phyloP scores from a whole-genome alignment of 1,140 invertebrate species.

The Trichonephila inaurata region DNA sequence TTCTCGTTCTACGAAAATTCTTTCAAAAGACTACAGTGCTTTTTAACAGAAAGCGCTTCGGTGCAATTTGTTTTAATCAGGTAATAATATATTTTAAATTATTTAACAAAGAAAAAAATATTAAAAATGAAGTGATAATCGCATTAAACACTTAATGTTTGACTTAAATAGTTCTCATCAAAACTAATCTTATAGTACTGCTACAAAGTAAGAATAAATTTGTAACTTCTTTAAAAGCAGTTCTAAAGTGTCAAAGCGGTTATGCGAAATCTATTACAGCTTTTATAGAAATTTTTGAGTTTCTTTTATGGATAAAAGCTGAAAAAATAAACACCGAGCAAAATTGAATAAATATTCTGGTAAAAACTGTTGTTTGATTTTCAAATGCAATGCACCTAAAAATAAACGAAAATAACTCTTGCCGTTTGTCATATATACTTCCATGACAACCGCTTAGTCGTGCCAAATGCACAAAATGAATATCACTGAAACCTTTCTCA shows the following conservation, averaged over 20 bases:
- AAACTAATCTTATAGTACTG: too few relatives aligned
- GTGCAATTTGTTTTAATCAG: too few relatives aligned
- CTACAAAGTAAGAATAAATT: too few relatives aligned
- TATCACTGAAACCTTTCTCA: not conserved
- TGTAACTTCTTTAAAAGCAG: not conserved
- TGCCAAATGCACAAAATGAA: not conserved
- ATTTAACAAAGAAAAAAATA: too few relatives aligned
- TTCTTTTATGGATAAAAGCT: not conserved
- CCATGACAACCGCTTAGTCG: not conserved
- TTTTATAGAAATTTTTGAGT: not conserved
- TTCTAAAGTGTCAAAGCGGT: not conserved
- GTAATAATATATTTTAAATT: too few relatives aligned
- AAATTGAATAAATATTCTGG: constrained; percentile 15
- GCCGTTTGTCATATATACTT: not conserved
- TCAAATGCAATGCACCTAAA: not conserved
- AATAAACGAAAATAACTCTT: not conserved
- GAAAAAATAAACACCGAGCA: not conserved
- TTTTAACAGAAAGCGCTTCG: not conserved
- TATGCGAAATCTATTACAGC: not conserved
- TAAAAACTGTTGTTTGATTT: constrained; percentile 9
- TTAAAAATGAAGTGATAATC: too few relatives aligned
- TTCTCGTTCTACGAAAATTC: not conserved
- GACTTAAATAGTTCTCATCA: too few relatives aligned
- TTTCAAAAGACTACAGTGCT: not conserved
- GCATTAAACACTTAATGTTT: too few relatives aligned